Base-by-base conservation (phyloP, 2,113 vertebrate species). In the Carassius carassius region DNA sequence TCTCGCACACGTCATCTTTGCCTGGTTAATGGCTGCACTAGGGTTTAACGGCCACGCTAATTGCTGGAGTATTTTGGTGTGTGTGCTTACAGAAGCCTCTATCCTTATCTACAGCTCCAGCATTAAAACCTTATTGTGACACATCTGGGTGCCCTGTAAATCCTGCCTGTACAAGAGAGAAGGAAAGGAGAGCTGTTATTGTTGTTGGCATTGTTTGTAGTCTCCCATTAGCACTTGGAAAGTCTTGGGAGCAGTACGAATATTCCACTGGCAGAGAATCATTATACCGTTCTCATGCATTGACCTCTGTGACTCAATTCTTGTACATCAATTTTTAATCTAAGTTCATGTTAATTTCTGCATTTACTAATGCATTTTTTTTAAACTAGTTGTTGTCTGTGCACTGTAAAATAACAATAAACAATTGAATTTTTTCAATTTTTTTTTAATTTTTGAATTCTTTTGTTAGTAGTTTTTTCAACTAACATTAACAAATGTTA, bases 31-130 rank as follows among this genome's bases (percentile, higher is more conserved):
- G 90, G 89, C 90, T 89, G 84, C 84, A 91, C 90, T 87, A 88
- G 88, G 90, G 89, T 90, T 92, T 93, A 93, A 93, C 91, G 89
- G 90, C 90, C 90, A 90, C 92, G 90, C 88, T 93, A 93, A 94
- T 94, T 94, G 92, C 91, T 92, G 72, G 86, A 89, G 86, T 93
- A 89, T 92, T 91, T 91, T 89, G 90, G 85, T 91, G 88, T 91
- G n/a, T 83, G 78, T 76, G 83, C 73, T 87, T 35, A 82, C 80
- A 54, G 72, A 83, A 88, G 82, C 88, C 88, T 90, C 79, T 84
- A 37, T 60, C 81, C 90, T 87, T 84, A 93, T 93, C 88, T 92
- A 82, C 83, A 89, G 84, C 81, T 84, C 67, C 81, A 90, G 87
- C 91, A 85, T 90, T 91, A 88, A 91, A 93, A 90, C 88, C 82